These are phyloP conservation scores for Ridgeia piscesae DNA, from an alignment of 1,140 invertebrate species.

Conservation along the genomic window DNA sequence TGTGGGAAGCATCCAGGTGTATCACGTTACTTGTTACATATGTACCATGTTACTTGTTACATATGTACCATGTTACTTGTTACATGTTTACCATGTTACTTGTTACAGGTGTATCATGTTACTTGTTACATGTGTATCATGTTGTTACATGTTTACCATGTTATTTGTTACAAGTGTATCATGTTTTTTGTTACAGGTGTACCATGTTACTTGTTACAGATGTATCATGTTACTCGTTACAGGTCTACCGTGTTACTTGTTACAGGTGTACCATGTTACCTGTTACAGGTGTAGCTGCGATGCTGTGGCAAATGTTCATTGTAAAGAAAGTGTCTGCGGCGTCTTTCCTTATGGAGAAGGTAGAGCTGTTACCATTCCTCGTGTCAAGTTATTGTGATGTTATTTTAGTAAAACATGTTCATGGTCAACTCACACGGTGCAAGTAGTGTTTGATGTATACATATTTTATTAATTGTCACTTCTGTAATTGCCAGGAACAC, in stretches of 20 bases:
- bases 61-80: neutral
- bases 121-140: neutral
- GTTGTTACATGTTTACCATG: neutral
- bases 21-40: neutral
- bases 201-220: slow-evolving; percentile 55
- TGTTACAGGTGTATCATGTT: neutral
- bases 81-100: neutral
- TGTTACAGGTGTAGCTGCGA: slow-evolving; percentile 69
- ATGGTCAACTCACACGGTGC: neutral
- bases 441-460: too few relatives aligned
- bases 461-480: too few relatives aligned
- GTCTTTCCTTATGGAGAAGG: slow-evolving; percentile 81
- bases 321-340: slow-evolving; percentile 73
- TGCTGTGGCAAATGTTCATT: slow-evolving; percentile 85
- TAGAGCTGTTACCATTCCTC: slow-evolving; percentile 27
- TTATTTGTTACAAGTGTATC: neutral
- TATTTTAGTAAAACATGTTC: neutral
- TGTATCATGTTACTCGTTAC: slow-evolving; percentile 53
- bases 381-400: neutral
- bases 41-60: neutral
- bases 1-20: too few relatives aligned
- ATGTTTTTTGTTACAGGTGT: neutral
- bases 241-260: slow-evolving; percentile 62
- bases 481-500: too few relatives aligned
- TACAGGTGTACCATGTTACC: slow-evolving; percentile 62